These are phyloP conservation scores for Alligator sinensis DNA, from an alignment of 2,113 vertebrate genomes.

Conservation along the genomic window DNA sequence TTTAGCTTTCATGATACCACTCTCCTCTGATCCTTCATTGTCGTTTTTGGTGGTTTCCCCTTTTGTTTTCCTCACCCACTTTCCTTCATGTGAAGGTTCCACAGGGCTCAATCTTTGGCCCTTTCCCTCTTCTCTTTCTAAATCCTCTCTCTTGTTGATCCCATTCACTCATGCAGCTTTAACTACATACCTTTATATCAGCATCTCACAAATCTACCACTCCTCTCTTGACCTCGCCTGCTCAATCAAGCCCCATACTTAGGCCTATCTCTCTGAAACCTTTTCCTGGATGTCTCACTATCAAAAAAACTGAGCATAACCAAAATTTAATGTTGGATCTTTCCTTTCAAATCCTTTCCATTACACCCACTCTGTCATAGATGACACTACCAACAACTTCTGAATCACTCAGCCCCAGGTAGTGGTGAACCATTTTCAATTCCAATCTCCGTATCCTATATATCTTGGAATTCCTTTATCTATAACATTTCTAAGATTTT, in stretches of 20 bases:
- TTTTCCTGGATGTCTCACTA: not conserved
- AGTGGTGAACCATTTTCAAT: not conserved
- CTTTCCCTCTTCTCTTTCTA: not conserved
- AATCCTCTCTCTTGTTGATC: not conserved
- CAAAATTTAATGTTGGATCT: not conserved
- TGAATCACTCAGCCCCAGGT: not conserved
- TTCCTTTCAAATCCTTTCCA: not conserved
- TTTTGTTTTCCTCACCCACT: not conserved
- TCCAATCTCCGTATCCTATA: not conserved
- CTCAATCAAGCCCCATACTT: rapidly evolving
- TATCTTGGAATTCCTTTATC: not conserved
- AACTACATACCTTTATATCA: not conserved
- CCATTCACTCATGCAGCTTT: not conserved
- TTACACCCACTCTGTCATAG: not conserved
- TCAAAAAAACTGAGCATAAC: not conserved
- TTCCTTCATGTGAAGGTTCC: not conserved
- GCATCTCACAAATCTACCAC: not conserved
- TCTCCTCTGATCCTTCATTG: not conserved
- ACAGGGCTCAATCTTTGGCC: not conserved
- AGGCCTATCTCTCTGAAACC: not conserved
- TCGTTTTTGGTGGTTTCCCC: not conserved
- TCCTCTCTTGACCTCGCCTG: not conserved
- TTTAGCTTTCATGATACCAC: not conserved
- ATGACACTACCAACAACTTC: not conserved
- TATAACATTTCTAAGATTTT: not conserved